A percentile compares a stretch with the other conserved stretches of the same genome.
These are phyloP conservation scores for Netelia inedita DNA, from an alignment of 2,888 invertebrate species.

Conservation along the genomic window DNA sequence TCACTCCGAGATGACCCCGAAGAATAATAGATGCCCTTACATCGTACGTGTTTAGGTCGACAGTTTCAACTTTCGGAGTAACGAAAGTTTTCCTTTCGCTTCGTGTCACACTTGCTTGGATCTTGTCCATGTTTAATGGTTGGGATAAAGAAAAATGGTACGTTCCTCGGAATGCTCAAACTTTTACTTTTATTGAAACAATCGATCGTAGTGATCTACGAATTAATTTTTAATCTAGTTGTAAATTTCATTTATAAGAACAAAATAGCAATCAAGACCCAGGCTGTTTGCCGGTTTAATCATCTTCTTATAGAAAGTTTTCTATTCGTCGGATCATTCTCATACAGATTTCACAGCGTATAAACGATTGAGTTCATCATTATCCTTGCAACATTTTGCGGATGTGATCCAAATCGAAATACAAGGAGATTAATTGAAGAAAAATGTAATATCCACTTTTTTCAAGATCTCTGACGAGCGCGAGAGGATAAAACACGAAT, in stretches of 20 bases:
- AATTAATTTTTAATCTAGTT: not conserved
- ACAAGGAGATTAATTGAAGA: no score
- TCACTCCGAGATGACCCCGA: conserved; percentile 7
- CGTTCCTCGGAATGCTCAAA: not conserved
- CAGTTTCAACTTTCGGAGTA: conserved; percentile 27
- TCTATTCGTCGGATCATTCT: no score
- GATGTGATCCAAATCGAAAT: no score
- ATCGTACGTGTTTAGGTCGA: not conserved
- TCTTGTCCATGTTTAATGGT: conserved; percentile 34
- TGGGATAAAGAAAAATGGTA: conserved; percentile 30
- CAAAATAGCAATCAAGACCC: not conserved
- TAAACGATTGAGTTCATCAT: no score
- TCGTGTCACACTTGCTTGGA: conserved; percentile 33
- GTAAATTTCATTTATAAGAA: not conserved
- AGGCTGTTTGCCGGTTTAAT: not conserved
- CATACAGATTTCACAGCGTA: no score
- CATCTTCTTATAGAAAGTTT: no score
- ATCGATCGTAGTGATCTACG: not conserved
- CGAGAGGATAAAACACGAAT: not conserved
- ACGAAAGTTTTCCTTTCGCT: conserved; percentile 63
- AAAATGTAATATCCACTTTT: no score
- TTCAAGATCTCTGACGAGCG: no score
- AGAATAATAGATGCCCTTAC: not conserved
- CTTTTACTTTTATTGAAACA: conserved; percentile 48
- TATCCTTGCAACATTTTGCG: no score